phyloP scores from a whole-genome alignment of 2,113 vertebrate species.

The Formicarius rufipectus region DNA sequence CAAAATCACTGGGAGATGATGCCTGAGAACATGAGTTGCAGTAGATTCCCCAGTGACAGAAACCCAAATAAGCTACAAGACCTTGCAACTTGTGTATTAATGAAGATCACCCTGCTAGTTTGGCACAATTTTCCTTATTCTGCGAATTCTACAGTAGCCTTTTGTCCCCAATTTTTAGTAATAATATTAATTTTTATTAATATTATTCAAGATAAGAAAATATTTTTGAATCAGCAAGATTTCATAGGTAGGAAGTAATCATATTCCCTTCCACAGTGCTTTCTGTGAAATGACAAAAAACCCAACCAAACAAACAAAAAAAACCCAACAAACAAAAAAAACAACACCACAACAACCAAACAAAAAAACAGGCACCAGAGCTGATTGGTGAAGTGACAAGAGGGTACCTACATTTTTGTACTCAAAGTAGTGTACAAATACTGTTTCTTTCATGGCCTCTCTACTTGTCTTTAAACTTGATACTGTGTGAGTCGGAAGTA shows the following conservation, averaged over 20 bases:
- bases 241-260: background rate
- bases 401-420: background rate
- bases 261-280: background rate
- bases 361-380: background rate
- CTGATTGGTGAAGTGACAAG: background rate
- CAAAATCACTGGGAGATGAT: background rate
- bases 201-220: background rate
- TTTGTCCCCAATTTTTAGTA: background rate
- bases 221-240: background rate
- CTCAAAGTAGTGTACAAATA: background rate
- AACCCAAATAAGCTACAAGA: background rate
- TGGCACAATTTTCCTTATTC: background rate
- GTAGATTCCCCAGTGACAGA: background rate
- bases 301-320: too few species aligned
- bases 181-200: background rate
- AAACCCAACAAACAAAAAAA: too few species aligned
- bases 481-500: background rate
- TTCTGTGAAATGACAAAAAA: background rate
- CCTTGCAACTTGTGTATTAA: background rate
- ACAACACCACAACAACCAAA: too few species aligned
- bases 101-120: background rate
- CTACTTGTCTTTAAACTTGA: constrained; percentile 22
- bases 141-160: background rate
- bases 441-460: background rate
- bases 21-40: background rate